Evolutionary conservation across 2,113 vertebrate genomes (phyloP), one percentile per base, ranked within the genome.

Genomic region (Antechinus stuartii): DNA sequence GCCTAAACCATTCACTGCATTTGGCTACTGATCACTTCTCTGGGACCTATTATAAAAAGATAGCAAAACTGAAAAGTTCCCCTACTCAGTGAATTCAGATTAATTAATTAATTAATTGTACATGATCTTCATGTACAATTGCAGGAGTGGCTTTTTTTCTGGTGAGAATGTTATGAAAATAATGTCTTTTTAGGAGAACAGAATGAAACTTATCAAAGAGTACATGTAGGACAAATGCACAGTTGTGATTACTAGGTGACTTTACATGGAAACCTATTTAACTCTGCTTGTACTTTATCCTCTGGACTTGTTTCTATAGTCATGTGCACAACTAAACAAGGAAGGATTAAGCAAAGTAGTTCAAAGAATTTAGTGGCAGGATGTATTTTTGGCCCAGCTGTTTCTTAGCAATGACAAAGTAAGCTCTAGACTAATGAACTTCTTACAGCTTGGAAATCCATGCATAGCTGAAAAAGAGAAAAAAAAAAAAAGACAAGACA

Each of bases 71-170:
- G 92, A 96, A 96, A 94, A 94, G 90, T 14, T 84, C 91, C 89
- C 92, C 55, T 93, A 90, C 96, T 93, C 97, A 96, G 94, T 98
- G 97, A 98, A 96, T 96, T 98, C 96, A 96, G 95, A 98, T 96
- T 96, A 95, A 96, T 42, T 42, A 42, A 42, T 42, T 42, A 42
- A 42, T 42, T 42, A 42, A 42, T 42, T 42, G 42, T 42, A 42
- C 42, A 42, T 42, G 54, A 97, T 95, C 93, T 96, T 96, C 95
- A 93, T 95, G 95, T 91, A 52, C 97, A 90, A 56, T 97, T 76
- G 94, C 93, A 56, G 90, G 52, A 93, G 50, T 93, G 92, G 1
- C 2, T 84, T 84, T 84, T 97, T 97, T 96, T 55, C 96, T 96
- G 91, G 92, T 91, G 96, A 96, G 94, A 96, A 96, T 95, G 93